phyloP scores from a whole-genome alignment of 2,113 vertebrate genomes.

The Neomonachus schauinslandi region DNA sequence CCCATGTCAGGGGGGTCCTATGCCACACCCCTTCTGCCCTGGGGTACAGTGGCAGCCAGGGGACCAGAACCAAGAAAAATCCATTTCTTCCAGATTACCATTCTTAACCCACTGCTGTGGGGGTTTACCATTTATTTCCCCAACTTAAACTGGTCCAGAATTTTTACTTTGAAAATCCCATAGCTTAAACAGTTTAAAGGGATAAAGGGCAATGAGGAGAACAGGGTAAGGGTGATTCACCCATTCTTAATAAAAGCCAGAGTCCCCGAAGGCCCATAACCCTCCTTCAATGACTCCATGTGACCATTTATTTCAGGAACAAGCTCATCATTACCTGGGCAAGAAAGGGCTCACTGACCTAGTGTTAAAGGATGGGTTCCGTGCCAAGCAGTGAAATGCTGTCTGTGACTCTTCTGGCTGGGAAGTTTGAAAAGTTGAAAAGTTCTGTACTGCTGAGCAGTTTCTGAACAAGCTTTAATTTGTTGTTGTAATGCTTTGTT shows the following conservation, averaged over 20 bases:
- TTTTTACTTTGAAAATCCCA: neutral
- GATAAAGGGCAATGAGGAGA: constrained; percentile 11
- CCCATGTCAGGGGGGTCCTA: neutral
- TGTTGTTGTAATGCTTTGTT: neutral
- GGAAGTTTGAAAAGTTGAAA: neutral
- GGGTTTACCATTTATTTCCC: neutral
- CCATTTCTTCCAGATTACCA: neutral
- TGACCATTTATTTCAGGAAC: constrained; percentile 61
- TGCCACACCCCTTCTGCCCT: rapidly evolving
- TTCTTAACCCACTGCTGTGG: neutral
- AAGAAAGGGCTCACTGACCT: constrained; percentile 51
- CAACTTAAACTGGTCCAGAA: neutral
- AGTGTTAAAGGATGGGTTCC: neutral
- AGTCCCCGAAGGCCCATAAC: neutral
- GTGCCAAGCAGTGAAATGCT: constrained; percentile 12
- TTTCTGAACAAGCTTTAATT: neutral
- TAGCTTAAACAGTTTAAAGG: neutral
- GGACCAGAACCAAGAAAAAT: neutral
- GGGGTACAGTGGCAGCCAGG: neutral
- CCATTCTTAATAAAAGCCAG: constrained; percentile 53
- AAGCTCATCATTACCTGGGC: constrained; percentile 31
- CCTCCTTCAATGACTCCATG: neutral
- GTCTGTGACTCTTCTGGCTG: neutral
- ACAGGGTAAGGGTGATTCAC: neutral
- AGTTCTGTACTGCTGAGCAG: neutral